These are phyloP conservation scores for Caenorhabditis doughertyi DNA, from an alignment of 2,888 invertebrate genomes.

Conservation along the genomic window DNA sequence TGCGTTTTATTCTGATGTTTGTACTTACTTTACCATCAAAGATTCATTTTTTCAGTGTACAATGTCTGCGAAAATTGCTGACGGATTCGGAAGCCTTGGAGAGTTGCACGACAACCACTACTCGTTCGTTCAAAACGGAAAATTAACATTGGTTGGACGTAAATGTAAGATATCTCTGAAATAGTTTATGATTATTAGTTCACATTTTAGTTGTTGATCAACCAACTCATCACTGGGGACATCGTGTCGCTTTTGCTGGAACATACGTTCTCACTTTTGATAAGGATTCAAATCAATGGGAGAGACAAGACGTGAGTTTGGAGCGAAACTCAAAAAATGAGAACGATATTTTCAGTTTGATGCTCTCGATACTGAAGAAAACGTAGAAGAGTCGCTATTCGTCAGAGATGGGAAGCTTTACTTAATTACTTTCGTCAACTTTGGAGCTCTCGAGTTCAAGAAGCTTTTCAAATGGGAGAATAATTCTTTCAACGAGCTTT, in stretches of 20 bases:
- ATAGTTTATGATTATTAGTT: too few species aligned
- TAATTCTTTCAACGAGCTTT: constrained; percentile 60
- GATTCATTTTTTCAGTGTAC: constrained; percentile 19
- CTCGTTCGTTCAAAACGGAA: constrained; percentile 40
- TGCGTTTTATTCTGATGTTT: not conserved
- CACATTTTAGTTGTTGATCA: constrained; percentile 69
- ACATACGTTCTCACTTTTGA: constrained; percentile 68
- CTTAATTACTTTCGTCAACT: constrained; percentile 62
- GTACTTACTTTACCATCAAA: not conserved
- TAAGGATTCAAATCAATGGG: constrained; percentile 54
- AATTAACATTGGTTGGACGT: constrained; percentile 46
- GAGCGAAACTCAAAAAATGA: not conserved
- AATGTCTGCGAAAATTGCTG: constrained; percentile 42
- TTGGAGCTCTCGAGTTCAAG: constrained; percentile 58
- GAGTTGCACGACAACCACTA: constrained; percentile 30
- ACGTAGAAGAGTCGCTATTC: constrained; percentile 68
- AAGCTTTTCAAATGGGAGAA: constrained; percentile 65
- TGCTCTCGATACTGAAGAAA: constrained; percentile 64
- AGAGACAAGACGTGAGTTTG: constrained; percentile 59
- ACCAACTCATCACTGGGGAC: constrained; percentile 66
- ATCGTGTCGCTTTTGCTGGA: constrained; percentile 68
- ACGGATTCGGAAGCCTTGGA: constrained; percentile 36
- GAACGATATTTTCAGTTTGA: constrained; percentile 52
- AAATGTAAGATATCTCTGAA: constrained; percentile 51
- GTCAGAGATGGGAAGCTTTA: constrained; percentile 57